These are phyloP conservation scores for Oncorhynchus kisutch DNA, from an alignment of 2,113 vertebrate genomes.

Conservation along the genomic window DNA sequence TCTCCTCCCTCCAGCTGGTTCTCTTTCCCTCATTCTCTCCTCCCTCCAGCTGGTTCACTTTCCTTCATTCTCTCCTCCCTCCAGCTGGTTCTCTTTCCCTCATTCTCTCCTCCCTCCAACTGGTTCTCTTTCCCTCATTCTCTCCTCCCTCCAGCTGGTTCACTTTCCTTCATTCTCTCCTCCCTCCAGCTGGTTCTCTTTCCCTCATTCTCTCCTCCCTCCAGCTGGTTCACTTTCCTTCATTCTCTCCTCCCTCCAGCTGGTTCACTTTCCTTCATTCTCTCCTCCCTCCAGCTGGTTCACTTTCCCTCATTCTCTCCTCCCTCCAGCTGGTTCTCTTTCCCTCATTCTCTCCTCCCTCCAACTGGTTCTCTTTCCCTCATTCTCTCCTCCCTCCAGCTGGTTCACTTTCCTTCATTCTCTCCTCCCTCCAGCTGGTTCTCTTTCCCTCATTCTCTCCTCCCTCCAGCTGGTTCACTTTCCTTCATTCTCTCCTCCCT, in stretches of 20 bases:
- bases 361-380: background rate
- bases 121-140: background rate
- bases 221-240: background rate
- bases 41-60: background rate
- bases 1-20: background rate
- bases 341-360: no score
- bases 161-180: background rate
- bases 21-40: background rate
- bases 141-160: background rate
- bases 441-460: background rate
- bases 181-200: background rate
- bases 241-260: background rate
- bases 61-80: no score
- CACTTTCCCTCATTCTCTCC: background rate
- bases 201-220: no score
- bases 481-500: no score
- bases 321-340: background rate
- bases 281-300: background rate
- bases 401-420: background rate
- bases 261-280: background rate
- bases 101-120: background rate
- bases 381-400: background rate
- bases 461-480: background rate
- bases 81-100: background rate
- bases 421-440: background rate